Evolutionary conservation across 2,113 vertebrate genomes (phyloP).

Genomic region (Phylloscopus whistleri): DNA sequence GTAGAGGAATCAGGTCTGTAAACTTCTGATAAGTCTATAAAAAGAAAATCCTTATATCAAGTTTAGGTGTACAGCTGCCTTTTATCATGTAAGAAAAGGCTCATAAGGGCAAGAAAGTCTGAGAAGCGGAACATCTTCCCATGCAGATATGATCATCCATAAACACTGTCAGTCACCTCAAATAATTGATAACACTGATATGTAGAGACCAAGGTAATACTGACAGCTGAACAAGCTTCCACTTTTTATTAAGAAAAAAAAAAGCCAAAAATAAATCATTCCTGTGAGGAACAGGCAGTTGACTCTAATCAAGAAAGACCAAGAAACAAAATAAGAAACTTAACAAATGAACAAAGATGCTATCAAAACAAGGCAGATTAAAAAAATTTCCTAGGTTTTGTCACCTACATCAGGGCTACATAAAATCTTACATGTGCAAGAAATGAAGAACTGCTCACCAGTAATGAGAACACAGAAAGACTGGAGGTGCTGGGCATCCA

Average conservation of each 20-base stretch:
- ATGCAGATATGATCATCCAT: not conserved
- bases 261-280: not conserved
- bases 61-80: not conserved
- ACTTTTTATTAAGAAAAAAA: not conserved
- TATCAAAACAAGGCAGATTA: not conserved
- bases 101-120: not conserved
- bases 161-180: not conserved
- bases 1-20: not conserved
- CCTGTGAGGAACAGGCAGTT: not conserved
- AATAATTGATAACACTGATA: not conserved
- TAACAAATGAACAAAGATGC: not conserved
- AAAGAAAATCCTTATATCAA: not conserved
- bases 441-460: not conserved
- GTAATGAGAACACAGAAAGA: not conserved
- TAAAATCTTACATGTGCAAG: not conserved
- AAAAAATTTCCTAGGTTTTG: not conserved
- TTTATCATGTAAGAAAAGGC: not conserved
- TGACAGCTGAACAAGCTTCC: not conserved
- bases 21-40: not conserved
- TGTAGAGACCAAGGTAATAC: not conserved
- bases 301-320: not conserved
- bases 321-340: not conserved
- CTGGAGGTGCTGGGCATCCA: not conserved
- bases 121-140: not conserved
- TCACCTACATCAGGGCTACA: fast-evolving